Base-by-base conservation (phyloP, 2,888 invertebrate genomes). In the Phyllotreta striolata region DNA sequence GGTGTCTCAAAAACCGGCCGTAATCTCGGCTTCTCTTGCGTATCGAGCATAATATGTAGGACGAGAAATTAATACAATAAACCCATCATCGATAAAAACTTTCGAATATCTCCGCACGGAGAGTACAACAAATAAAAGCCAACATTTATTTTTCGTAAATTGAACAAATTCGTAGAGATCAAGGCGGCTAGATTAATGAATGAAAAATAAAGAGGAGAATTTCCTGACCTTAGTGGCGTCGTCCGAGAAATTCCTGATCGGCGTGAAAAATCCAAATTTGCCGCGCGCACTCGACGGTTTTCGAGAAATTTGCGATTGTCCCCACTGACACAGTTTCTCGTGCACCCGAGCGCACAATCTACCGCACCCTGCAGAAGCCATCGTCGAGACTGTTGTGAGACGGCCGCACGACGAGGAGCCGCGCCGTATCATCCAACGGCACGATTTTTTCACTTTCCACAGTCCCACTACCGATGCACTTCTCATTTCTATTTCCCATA, bases 301-400 rank as follows among this genome's bases (percentile, higher is more conserved):
- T 67, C 67, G 69, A 43, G 54, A 62, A 44, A 68, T 55, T 76
- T 82, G 85, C 83, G 84, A 87, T 83, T 86, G 87, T 85, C 89
- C 87, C 82, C 89, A 89, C 87, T 89, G 89, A 87, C 90, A 91
- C 89, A 91, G 84, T 87, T 90, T 90, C 85, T 90, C 89, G 81
- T 87, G 86, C 82, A 89, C 89, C 85, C 90, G 89, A 86, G 87
- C 89, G 89, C 90, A 91, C 84, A 91, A 87, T 87, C 90, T 88
- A 87, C 89, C 88, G 85, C 90, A 88, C 85, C 89, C 89, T 87
- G 90, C 86, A 88, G 90, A 89, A 88, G 91, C 91, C 91, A 91
- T 91, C 86, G 88, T 87, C 85, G 87, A 87, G 86, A 89, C 88
- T 87, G 87, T 86, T 88, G 86, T 88, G 87, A 86, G 83, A 82